A percentile compares a stretch with the other conserved stretches of the same genome.
Conservation (phyloP, 2,113 vertebrate species). For the Prinia subflava region DNA sequence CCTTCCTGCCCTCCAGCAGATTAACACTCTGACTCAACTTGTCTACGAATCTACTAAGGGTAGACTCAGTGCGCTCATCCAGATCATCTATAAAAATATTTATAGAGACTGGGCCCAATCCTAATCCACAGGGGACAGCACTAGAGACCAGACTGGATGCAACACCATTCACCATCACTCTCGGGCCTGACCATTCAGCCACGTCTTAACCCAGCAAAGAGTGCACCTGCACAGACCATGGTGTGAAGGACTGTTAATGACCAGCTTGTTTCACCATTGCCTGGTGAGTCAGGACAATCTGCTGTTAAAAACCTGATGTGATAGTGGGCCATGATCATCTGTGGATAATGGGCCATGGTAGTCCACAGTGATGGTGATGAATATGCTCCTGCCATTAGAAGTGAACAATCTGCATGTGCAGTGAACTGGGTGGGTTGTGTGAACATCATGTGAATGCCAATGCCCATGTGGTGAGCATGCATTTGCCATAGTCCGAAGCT, state of each 20-base stretch:
- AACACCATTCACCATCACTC: neutral
- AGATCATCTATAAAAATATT: neutral
- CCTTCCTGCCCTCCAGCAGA: neutral
- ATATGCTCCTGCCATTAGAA: neutral
- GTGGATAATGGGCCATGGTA: neutral
- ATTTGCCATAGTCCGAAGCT: neutral
- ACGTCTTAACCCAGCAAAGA: neutral
- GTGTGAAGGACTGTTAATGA: neutral
- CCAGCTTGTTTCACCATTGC: neutral
- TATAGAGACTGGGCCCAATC: neutral
- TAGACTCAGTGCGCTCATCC: neutral
- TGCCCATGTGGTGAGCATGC: neutral
- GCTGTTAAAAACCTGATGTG: neutral
- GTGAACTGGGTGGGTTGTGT: rapidly evolving
- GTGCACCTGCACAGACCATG: neutral
- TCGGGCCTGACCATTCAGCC: neutral
- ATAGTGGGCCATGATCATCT: neutral
- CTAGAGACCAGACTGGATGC: neutral
- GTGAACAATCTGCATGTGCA: rapidly evolving
- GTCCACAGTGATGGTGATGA: neutral
- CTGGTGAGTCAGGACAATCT: rapidly evolving
- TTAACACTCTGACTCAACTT: neutral
- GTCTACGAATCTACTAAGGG: neutral
- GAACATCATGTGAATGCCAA: neutral
- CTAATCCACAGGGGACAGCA: neutral